Base-by-base conservation (phyloP, 2,888 invertebrate genomes). In the Smittia sp. region DNA sequence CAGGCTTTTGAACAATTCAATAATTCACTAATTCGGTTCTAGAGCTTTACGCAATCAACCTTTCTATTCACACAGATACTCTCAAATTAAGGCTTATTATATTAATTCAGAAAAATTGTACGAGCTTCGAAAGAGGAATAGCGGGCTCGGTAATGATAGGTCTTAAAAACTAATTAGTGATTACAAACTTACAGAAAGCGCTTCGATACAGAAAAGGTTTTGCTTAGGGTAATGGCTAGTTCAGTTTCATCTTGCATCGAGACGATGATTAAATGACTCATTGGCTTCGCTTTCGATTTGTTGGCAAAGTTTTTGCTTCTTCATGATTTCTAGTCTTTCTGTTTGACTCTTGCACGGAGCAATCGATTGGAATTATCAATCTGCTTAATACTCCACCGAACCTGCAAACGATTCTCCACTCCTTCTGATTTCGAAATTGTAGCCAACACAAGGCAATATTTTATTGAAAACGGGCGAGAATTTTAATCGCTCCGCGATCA, bases 401-500 rank as follows among this genome's bases (percentile, higher is more conserved):
- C 32, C 9, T 32, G 32, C 4, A 3, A 32, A 32, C 32, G 9
- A 32, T 9, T 32, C 32, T 32, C 32, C 32, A 32, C 32, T 32
- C 32, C 32, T 32, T 32, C 9, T 32, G 3, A 6, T 6, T 46
- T 46, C 6, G 46, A 46, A 46, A 46, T 15, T 46, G 46, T 11
- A 46, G n/a, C 22, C 27, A 63, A 27, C 63, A 63, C 27, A 66
- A 66, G 39, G 38, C 20, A 66, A 38, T 38, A 66, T 66, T 66
- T 46, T 66, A 11, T 38, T 38, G 13, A 66, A 63, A 18, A 66
- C 66, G 39, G 32, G 32, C 66, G 39, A 66, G 66, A 66, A 25
- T 18, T 66, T 66, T 66, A 66, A 66, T 66, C 66, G 66, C 66
- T 38, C 18, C 32, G 66, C 39, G 66, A 66, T 66, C 66, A 66